Evolutionary conservation across 2,888 invertebrate genomes (phyloP), one percentile per base, ranked within the genome.

Genomic region (Corbicula japonica): DNA sequence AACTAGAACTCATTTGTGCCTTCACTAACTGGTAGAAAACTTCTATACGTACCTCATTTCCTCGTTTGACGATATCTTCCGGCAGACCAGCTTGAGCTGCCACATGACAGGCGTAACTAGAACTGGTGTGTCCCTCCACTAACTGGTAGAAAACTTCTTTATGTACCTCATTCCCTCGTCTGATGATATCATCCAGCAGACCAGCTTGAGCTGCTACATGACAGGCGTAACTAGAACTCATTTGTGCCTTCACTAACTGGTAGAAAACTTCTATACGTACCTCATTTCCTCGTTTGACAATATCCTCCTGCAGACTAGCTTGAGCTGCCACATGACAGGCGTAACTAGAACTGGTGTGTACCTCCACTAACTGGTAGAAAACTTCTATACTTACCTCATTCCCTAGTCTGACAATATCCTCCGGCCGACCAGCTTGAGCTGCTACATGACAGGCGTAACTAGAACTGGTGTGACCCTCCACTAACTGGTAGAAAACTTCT

Each of bases 381-480:
- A n/a, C n/a, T n/a, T n/a, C n/a, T 18, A n/a, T n/a, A n/a, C 90
- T 89, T 83, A n/a, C 56, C 56, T 6, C 96, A 95, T 54, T 96
- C n/a, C n/a, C n/a, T n/a, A n/a, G 93, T 1, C 93, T 86, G 1
- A 96, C 92, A 6, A 96, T 91, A 0, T 90, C n/a, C n/a, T n/a
- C n/a, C n/a, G n/a, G n/a, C n/a, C n/a, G n/a, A n/a, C n/a, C n/a
- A n/a, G n/a, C n/a, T 62, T 94, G 93, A n/a, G 92, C 93, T 0
- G 96, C 96, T 58, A 96, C 95, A 46, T 95, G 94, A 69, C 95
- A 94, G 12, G 97, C 96, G 90, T 95, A 96, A 92, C 96, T 96
- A 56, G 93, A 91, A n/a, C 93, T n/a, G n/a, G n/a, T n/a, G n/a
- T n/a, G n/a, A n/a, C n/a, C n/a, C n/a, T n/a, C n/a, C n/a, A n/a